Percentiles rank a stretch among this genome's conserved stretches.
Conservation (phyloP, 2,888 invertebrate genomes). For the Amiota mariae region DNA sequence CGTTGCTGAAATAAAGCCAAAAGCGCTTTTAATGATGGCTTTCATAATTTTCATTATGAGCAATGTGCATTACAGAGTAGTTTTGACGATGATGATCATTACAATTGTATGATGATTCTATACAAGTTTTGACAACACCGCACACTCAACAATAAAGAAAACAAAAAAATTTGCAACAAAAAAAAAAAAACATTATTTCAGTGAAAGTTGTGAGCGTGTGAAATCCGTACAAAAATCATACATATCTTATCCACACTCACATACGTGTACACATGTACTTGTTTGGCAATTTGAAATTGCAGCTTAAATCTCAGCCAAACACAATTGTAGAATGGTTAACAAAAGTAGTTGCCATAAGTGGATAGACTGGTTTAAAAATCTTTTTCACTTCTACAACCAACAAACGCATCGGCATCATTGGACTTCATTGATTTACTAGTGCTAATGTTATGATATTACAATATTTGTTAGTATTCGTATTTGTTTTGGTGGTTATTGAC, state of each 20-base stretch:
- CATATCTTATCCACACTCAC: background rate
- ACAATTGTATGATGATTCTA: constrained; percentile 51
- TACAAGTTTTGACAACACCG: constrained; percentile 57
- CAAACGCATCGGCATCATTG: too few relatives aligned
- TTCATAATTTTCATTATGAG: background rate
- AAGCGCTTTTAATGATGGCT: constrained; percentile 34
- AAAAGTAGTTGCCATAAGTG: too few relatives aligned
- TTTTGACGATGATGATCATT: constrained; percentile 32
- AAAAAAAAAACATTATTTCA: constrained; percentile 46
- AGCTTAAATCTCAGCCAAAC: constrained; percentile 9
- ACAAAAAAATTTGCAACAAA: constrained; percentile 11
- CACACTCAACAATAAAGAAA: constrained; percentile 12
- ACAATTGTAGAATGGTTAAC: background rate
- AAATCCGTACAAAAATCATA: constrained; percentile 38
- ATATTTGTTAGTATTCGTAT: too few relatives aligned
- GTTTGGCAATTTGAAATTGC: constrained; percentile 2
- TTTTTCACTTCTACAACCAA: too few relatives aligned
- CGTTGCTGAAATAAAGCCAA: too few relatives aligned
- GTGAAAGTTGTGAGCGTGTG: constrained; percentile 61
- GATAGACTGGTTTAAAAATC: too few relatives aligned
- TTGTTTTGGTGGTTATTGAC: too few relatives aligned
- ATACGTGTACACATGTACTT: background rate
- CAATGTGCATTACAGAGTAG: constrained; percentile 39
- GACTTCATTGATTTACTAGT: too few relatives aligned
- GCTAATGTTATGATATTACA: too few relatives aligned